A percentile compares a stretch with the other conserved stretches of the same genome.
Evolutionary conservation across 2,113 vertebrate genomes (phyloP).

Genomic region (Rattus rattus): DNA sequence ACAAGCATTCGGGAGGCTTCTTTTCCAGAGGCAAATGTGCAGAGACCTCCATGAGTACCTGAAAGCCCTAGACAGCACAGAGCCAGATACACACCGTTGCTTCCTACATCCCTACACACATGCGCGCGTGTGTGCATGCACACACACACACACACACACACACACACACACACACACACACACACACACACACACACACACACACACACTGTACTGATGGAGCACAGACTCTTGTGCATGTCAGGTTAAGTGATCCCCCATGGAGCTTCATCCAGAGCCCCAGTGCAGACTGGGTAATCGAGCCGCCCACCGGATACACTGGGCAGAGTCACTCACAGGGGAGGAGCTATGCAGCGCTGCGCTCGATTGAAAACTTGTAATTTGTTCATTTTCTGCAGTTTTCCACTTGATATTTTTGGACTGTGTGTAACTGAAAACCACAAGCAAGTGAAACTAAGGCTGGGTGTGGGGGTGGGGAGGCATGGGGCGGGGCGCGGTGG

Average conservation of each 20-base stretch:
- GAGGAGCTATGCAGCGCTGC: background rate
- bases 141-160: too few relatives aligned
- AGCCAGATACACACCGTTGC: fast-evolving
- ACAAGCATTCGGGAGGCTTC: background rate
- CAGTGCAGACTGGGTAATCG: background rate
- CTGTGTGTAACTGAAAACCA: background rate
- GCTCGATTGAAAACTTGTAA: background rate
- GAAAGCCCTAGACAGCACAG: background rate
- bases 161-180: too few relatives aligned
- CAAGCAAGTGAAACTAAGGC: background rate
- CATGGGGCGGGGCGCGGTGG: background rate
- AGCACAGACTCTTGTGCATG: background rate
- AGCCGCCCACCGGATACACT: background rate
- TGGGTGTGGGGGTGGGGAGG: background rate
- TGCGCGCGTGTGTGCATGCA: too few relatives aligned
- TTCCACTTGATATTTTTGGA: background rate
- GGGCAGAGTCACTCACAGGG: background rate
- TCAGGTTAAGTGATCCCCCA: background rate
- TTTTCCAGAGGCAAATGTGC: background rate
- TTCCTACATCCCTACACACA: too few relatives aligned
- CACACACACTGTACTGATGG: too few relatives aligned
- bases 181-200: too few relatives aligned
- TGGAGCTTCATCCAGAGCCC: background rate
- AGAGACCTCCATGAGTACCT: background rate
- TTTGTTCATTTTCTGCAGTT: background rate